Evolutionary conservation across 2,888 invertebrate species (phyloP), one percentile per base, ranked within the genome.

Genomic region (Nudaria mundana): DNA sequence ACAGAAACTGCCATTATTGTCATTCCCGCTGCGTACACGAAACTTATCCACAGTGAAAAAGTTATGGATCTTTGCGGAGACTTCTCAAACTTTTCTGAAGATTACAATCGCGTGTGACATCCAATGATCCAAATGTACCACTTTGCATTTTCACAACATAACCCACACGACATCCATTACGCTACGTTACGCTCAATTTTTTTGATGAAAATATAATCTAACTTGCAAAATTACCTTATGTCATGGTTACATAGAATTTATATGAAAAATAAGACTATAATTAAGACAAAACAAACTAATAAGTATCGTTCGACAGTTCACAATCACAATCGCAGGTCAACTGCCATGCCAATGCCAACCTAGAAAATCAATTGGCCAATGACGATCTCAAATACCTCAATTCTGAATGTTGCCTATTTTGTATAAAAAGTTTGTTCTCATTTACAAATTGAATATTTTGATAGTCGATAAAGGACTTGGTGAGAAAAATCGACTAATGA

Each of bases 1-100:
- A 95, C 93, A 74, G 94, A 94, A 81, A 95, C 94, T 88, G 95
- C 95, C 96, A 97, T 96, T 83, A 92, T 92, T 90, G 92, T 92
- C 92, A 92, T 92, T 91, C 88, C 89, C 84, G 86, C 85, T 82
- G 81, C 82, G 82, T 87, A 75, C 84, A 85, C 81, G 73, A 72
- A 81, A 78, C 81, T 63, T 75, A 78, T 74, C 73, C 75, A 64
- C 60, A 63, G 56, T 53, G 63, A 80, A 81, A 33, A 81, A 71
- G 47, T 56, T 62, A 62, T 49, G 63, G 64, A 63, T 69, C 68
- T 66, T 66, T 60, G 59, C 37, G 49, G 56, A 71, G 67, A 71
- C 66, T 70, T 51, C 67, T 68, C 63, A 71, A 66, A 68, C 66
- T 70, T 52, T 66, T 68, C 63, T 57, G 66, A 66, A 72, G 71